A percentile compares a stretch with the other conserved stretches of the same genome.
Conservation (phyloP, 1,140 invertebrate species). For the Zophobas morio region DNA sequence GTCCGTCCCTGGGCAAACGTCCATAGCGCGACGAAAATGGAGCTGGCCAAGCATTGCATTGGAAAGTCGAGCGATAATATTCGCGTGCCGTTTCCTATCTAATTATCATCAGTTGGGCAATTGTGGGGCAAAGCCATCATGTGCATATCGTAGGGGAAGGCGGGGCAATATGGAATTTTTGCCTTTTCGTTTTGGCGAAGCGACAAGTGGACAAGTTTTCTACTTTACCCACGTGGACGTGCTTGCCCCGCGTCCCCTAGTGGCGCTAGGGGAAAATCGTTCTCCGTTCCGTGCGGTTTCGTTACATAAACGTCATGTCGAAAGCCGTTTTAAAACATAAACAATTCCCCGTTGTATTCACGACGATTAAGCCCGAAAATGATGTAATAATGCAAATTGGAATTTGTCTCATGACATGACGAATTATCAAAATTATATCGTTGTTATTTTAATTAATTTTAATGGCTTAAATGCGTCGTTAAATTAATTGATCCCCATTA, state of each 20-base stretch:
- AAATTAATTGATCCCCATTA: slow-evolving; percentile 46
- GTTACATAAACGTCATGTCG: not conserved
- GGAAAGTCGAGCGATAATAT: not conserved
- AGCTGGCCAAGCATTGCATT: not conserved
- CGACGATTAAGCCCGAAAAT: slow-evolving; percentile 28
- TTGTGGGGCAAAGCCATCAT: not conserved
- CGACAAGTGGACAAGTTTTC: too few relatives aligned
- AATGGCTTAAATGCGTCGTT: slow-evolving; percentile 44
- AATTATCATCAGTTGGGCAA: not conserved
- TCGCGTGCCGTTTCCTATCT: not conserved
- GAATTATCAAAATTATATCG: slow-evolving; percentile 45
- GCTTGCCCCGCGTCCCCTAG: too few relatives aligned
- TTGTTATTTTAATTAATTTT: slow-evolving; percentile 49
- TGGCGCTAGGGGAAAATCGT: not conserved
- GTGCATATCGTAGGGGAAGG: not conserved
- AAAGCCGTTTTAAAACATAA: slow-evolving; percentile 5
- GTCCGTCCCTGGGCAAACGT: not conserved
- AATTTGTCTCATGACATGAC: slow-evolving; percentile 44
- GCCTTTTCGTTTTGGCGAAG: too few relatives aligned
- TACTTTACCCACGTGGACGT: too few relatives aligned
- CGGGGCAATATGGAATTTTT: too few relatives aligned
- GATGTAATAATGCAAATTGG: slow-evolving; percentile 44
- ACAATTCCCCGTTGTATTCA: not conserved
- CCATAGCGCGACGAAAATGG: not conserved
- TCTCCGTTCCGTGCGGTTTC: not conserved